Evolutionary conservation across 2,797 vertebrate genomes (phyloP).

Genomic region (Cyprinodon diabolis): DNA sequence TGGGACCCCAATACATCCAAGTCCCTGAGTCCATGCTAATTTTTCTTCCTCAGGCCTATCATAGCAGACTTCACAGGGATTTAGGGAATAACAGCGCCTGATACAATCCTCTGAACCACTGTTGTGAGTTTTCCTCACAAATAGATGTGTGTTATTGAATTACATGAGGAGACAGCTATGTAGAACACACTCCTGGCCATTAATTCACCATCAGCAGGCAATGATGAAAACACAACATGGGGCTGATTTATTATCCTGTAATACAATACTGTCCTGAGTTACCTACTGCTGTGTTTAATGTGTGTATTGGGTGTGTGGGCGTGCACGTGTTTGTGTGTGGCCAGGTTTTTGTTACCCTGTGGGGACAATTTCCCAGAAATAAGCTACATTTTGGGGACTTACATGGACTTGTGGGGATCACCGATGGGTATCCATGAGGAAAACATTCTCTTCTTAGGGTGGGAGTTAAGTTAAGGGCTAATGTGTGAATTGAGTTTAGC

Average conservation of each 20-base stretch:
- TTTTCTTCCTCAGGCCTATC: constrained; percentile 17
- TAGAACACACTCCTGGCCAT: constrained; percentile 51
- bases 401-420: too few species aligned
- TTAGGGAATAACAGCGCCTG: constrained; percentile 27
- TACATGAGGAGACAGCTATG: constrained; percentile 35
- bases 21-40: constrained; percentile 6
- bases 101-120: constrained; percentile 17
- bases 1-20: constrained; percentile 14
- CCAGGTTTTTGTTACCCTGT: too few species aligned
- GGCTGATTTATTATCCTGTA: constrained; percentile 67
- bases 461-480: too few species aligned
- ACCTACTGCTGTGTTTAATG: constrained; percentile 21
- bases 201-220: constrained; percentile 64
- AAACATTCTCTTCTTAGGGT: too few species aligned
- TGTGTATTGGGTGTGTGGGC: constrained; percentile 9
- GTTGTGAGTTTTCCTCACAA: constrained; percentile 9
- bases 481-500: too few species aligned
- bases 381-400: too few species aligned
- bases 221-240: constrained; percentile 72
- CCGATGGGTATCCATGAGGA: too few species aligned
- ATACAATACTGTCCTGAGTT: constrained; percentile 59
- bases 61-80: constrained; percentile 38
- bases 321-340: constrained; percentile 6
- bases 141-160: constrained; percentile 53
- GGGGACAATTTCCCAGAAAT: too few species aligned